Evolutionary conservation across 2,797 vertebrate genomes (phyloP).

Genomic region (Phoxinus dragarum): DNA sequence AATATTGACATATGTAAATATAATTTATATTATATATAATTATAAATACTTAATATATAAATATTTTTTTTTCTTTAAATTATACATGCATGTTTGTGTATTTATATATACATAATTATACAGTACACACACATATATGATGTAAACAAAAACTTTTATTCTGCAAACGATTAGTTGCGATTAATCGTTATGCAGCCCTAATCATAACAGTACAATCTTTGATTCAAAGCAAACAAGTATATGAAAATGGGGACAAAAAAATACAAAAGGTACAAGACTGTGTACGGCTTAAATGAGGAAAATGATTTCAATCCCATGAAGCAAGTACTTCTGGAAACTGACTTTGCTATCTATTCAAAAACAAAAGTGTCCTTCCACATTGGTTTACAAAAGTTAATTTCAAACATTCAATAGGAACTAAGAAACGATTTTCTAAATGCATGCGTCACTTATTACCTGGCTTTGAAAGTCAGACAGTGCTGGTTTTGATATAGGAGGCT

Average conservation of each 20-base stretch:
- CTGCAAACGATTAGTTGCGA: too few species aligned
- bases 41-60: too few species aligned
- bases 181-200: background rate
- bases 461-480: constrained; percentile 48
- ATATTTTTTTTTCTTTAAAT: too few species aligned
- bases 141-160: too few species aligned
- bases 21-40: too few species aligned
- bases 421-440: background rate
- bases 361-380: background rate
- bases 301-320: background rate
- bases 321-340: background rate
- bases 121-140: too few species aligned
- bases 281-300: background rate
- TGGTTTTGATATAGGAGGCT: constrained; percentile 50
- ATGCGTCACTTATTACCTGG: constrained; percentile 27
- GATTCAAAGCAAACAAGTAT: background rate
- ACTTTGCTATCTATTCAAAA: background rate
- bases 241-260: background rate
- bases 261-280: background rate
- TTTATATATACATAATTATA: too few species aligned
- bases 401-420: background rate
- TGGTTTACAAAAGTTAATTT: background rate
- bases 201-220: background rate
- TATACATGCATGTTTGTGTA: too few species aligned
- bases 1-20: too few species aligned